Percentiles rank a stretch among this genome's conserved stretches.
Evolutionary conservation across 2,113 vertebrate genomes (phyloP).

Genomic region (Hemicordylus capensis): DNA sequence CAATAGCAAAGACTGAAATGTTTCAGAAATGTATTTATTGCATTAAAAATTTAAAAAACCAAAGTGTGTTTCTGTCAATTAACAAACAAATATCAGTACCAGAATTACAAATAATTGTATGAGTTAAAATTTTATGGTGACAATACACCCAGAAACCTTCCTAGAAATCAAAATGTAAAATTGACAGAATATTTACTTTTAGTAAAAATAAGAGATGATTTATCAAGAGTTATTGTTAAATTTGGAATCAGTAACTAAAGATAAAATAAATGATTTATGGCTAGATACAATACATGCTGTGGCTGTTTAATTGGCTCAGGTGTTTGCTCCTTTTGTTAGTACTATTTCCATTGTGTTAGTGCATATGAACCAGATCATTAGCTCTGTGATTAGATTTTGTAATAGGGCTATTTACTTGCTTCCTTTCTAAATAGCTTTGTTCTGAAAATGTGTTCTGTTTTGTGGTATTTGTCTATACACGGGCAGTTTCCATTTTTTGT

Average conservation of each 20-base stretch:
- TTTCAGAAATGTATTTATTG: background rate
- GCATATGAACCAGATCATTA: background rate
- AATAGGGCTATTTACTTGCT: background rate
- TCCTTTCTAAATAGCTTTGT: conserved; percentile 18
- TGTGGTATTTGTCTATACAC: background rate
- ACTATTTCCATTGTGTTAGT: background rate
- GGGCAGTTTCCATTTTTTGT: background rate
- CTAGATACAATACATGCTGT: background rate
- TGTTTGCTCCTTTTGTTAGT: background rate
- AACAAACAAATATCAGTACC: background rate
- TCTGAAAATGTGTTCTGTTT: background rate
- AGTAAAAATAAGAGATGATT: background rate
- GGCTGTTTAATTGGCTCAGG: background rate
- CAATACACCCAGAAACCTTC: background rate
- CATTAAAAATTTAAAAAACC: background rate
- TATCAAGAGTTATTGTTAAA: background rate
- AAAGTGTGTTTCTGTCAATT: background rate
- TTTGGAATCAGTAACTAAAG: background rate
- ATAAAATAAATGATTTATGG: background rate
- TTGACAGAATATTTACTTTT: background rate
- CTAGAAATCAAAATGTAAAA: background rate
- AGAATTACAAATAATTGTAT: background rate
- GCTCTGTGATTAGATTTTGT: background rate
- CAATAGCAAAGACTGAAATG: background rate
- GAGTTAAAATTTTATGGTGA: background rate